Base-by-base conservation (phyloP, 2,888 invertebrate species). In the Tachina fera region DNA sequence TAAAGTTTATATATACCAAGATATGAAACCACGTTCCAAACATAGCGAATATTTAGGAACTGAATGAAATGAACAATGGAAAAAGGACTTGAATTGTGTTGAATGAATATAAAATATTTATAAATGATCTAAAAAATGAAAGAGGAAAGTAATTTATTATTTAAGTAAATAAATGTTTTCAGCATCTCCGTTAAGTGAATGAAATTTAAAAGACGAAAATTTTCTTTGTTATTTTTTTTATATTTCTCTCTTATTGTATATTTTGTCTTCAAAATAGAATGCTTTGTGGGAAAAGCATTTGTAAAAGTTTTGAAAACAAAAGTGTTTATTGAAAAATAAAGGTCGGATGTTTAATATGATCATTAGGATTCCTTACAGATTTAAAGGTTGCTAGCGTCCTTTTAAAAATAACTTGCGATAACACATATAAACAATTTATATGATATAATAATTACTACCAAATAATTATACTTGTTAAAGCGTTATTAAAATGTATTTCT, bases 81-180 rank as follows among this genome's bases (percentile, higher is more conserved):
- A 43, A 10, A 22, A n/a, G 5, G 31, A 22, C 13, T 13, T 39
- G 14, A 76, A 43, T 31, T 63, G 1, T 58, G 22, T 49, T 51
- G 68, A 68, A 67, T 67, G 47, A 39, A 45, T 67, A 39, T 58
- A 39, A 77, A 77, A 60, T 68, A 16, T n/a, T 68, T 67, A 58
- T 58, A 68, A 58, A 67, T 67, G 58, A 77, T 19, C 58, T 31
- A 43, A 67, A 45, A 58, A 41, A 13, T 31, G 6, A 6, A 6
- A 8, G 13, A 22, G 53, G 16, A 9, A 14, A 43, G 65, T 53
- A 11, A 53, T 56, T 65, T 31, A 45, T 65, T 53, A 53, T 75
- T 31, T 45, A 31, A 31, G 31, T 19, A 49, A 9, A 14, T 41
- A 16, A 60, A 39, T 39, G 39, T 49, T 60, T 72, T 60, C 41